A percentile compares a stretch with the other conserved stretches of the same genome.
Evolutionary conservation across 2,797 vertebrate genomes (phyloP).

Genomic region (Thaleichthys pacificus): DNA sequence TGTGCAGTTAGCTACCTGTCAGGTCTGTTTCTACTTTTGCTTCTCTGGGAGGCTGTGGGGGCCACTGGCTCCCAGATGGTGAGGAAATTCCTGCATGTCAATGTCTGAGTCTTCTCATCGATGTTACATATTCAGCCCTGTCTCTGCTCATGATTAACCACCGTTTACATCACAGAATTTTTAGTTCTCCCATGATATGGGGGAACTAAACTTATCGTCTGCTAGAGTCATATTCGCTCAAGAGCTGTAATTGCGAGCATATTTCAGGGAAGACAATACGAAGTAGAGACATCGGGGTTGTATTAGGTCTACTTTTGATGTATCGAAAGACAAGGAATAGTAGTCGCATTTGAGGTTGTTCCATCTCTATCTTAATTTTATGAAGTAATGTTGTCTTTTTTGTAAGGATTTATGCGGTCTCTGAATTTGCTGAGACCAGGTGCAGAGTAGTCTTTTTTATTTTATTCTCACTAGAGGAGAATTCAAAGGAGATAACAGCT

Average conservation of each 20-base stretch:
- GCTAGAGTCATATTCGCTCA: background rate
- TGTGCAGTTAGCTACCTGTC: constrained; percentile 21
- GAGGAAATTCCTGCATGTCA: constrained; percentile 35
- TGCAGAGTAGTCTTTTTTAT: constrained; percentile 4
- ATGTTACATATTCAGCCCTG: constrained; percentile 19
- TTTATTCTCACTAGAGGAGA: background rate
- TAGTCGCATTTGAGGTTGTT: background rate
- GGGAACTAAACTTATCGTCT: background rate
- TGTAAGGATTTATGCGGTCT: constrained; percentile 1
- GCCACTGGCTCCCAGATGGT: constrained; percentile 40
- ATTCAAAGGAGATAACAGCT: constrained; percentile 7
- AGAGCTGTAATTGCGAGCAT: constrained; percentile 9
- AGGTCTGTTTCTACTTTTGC: constrained; percentile 44
- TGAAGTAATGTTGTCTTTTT: background rate
- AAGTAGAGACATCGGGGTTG: background rate
- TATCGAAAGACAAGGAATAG: background rate
- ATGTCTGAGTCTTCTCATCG: constrained; percentile 18
- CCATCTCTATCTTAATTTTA: background rate
- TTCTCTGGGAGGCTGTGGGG: constrained; percentile 7
- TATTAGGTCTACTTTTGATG: background rate
- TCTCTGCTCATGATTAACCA: constrained; percentile 19
- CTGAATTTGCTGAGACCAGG: constrained; percentile 10
- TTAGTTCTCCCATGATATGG: background rate
- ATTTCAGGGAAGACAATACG: background rate
- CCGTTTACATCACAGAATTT: constrained; percentile 1